Base-by-base conservation (phyloP, 2,888 invertebrate species). In the Hydropsyche betteni region DNA sequence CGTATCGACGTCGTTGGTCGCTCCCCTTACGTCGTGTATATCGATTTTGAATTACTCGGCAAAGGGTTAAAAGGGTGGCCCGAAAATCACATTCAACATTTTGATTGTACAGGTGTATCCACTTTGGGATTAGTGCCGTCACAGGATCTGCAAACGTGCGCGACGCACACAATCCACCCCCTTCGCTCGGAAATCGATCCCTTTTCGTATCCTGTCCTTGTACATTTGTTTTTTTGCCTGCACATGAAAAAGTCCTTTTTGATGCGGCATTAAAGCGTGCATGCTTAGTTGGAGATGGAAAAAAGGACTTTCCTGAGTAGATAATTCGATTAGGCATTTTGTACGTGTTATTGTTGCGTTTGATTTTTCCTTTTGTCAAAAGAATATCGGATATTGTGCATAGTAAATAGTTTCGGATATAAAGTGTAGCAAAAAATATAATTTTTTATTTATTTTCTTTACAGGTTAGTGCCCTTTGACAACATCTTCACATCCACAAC, bases 381-480 rank as follows among this genome's bases (percentile, higher is more conserved):
- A 24, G 24, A 24, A 24, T 24, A 2, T 24, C 24, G 24, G 24
- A 24, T 24, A 24, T 24, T 24, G 24, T 24, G 2, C 2, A 2
- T 24, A 24, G 24, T 2, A 2, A 24, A 24, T 24, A 24, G 24
- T 24, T 24, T 24, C 24, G 24, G 1, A 24, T 24, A 24, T 24
- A 24, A 24, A 24, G 24, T 24, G 24, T 24, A 24, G 24, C 24
- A 24, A 24, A 24, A 24, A 24, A 24, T 24, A 2, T 24, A 24
- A 2, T 24, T 24, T 36, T 64, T 64, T 34, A 36, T 10, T 64
- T 64, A 33, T 44, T 10, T 16, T 72, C 55, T 77, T 73, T 61
- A 4, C 76, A 79, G 79, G 79, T 79, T 77, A 79, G 79, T 79
- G 77, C 76, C 68, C 76, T 76, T 76, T 76, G 74, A 76, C 74